Conservation (phyloP, 2,797 vertebrate genomes). For the Gymnodraco acuticeps region DNA sequence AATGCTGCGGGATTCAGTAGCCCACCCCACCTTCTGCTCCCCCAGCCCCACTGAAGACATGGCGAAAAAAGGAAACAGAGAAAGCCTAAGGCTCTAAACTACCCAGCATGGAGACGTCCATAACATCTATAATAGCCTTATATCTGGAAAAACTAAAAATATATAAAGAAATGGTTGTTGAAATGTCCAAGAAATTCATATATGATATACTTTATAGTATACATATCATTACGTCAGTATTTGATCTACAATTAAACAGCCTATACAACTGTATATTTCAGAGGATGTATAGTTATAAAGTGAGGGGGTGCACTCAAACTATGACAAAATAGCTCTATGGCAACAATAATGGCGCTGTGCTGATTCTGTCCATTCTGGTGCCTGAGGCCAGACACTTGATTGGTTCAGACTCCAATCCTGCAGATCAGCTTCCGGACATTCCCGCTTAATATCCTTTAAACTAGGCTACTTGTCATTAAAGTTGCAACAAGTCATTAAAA, state of each 20-base stretch:
- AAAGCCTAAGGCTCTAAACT: constrained; percentile 36
- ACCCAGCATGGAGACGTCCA: background rate
- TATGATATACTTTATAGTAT: background rate
- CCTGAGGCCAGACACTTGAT: constrained; percentile 28
- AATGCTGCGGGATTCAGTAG: constrained; percentile 65
- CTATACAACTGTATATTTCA: background rate
- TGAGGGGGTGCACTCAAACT: background rate
- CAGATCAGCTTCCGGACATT: constrained; percentile 40
- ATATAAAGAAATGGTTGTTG: background rate
- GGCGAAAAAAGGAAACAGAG: constrained; percentile 52
- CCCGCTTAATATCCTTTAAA: constrained; percentile 35
- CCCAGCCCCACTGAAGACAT: constrained; percentile 44
- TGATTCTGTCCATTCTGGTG: constrained; percentile 21
- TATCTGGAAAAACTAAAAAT: constrained; percentile 18
- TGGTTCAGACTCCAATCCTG: constrained; percentile 26
- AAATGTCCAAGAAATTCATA: background rate
- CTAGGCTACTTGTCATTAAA: constrained; percentile 56
- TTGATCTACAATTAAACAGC: background rate
- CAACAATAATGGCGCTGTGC: constrained; percentile 8
- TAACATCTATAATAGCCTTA: constrained; percentile 1
- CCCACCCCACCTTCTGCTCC: constrained; percentile 10
- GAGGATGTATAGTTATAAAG: background rate
- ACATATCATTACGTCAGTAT: constrained; percentile 6
- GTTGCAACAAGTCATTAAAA: constrained; percentile 57
- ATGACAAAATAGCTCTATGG: background rate